phyloP scores from a whole-genome alignment of 1,140 invertebrate genomes.

The Amyelois transitella region DNA sequence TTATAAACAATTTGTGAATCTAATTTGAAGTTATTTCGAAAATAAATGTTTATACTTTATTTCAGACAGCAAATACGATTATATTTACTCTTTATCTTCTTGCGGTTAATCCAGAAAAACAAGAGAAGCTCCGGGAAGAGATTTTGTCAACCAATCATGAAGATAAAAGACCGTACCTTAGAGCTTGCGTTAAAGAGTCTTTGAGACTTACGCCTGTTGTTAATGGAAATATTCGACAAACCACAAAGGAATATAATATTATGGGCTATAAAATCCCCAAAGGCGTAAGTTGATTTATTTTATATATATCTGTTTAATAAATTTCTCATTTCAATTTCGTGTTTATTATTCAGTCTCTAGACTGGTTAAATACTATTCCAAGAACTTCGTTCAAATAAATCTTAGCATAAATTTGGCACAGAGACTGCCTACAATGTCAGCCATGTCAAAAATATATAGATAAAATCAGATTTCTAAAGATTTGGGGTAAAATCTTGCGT shows the following conservation, averaged over 20 bases:
- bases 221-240: constrained; percentile 66
- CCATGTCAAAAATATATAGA: neutral
- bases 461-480: neutral
- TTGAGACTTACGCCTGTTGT: constrained; percentile 75
- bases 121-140: constrained; percentile 81
- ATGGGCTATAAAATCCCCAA: constrained; percentile 77
- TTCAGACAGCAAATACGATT: constrained; percentile 49
- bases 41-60: constrained; percentile 7
- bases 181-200: constrained; percentile 80
- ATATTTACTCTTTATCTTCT: constrained; percentile 76
- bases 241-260: constrained; percentile 74
- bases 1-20: neutral
- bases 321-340: no score
- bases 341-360: no score
- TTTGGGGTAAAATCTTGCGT: no score
- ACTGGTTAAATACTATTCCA: neutral
- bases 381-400: neutral
- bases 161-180: constrained; percentile 75
- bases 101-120: constrained; percentile 77
- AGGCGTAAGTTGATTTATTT: constrained; percentile 64
- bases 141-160: constrained; percentile 56
- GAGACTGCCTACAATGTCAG: neutral
- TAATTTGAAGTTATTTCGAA: neutral
- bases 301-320: neutral
- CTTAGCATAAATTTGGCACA: neutral